Percentiles rank a stretch among this genome's conserved stretches.
phyloP scores from a whole-genome alignment of 2,888 invertebrate genomes.

The Unio pictorum region DNA sequence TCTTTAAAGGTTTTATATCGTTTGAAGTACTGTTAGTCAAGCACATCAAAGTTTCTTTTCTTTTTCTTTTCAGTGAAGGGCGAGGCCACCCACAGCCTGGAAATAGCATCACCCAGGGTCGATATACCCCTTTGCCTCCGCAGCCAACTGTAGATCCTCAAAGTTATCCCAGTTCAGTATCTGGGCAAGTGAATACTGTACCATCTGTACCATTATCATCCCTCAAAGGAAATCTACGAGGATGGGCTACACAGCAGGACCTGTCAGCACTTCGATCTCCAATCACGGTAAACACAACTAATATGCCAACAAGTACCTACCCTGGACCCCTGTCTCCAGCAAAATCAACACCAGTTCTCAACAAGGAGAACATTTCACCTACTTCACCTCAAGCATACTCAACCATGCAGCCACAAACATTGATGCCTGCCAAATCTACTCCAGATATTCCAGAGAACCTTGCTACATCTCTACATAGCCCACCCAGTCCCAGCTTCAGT shows the following conservation, averaged over 20 bases:
- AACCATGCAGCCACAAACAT: slow-evolving; percentile 9
- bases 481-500: slow-evolving; percentile 24
- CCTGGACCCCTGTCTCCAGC: slow-evolving; percentile 44
- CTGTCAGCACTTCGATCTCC: slow-evolving; percentile 26
- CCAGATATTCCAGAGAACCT: slow-evolving; percentile 35
- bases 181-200: slow-evolving; percentile 4
- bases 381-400: slow-evolving; percentile 10
- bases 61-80: slow-evolving; percentile 34
- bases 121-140: slow-evolving; percentile 1
- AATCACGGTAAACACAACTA: slow-evolving; percentile 31
- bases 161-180: slow-evolving; percentile 3
- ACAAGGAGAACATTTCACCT: slow-evolving; percentile 24
- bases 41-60: background rate
- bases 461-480: slow-evolving; percentile 18
- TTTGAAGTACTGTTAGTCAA: background rate
- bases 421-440: slow-evolving; percentile 30
- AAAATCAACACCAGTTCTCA: slow-evolving; percentile 54
- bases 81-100: slow-evolving; percentile 16
- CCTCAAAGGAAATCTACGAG: slow-evolving; percentile 28
- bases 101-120: slow-evolving; percentile 6
- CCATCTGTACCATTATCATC: slow-evolving; percentile 2
- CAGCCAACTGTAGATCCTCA: slow-evolving; percentile 1
- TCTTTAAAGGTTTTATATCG: background rate
- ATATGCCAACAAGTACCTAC: slow-evolving; percentile 12
- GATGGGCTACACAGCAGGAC: slow-evolving; percentile 41